Conservation (phyloP, 2,888 invertebrate genomes). For the Phengaris arion region DNA sequence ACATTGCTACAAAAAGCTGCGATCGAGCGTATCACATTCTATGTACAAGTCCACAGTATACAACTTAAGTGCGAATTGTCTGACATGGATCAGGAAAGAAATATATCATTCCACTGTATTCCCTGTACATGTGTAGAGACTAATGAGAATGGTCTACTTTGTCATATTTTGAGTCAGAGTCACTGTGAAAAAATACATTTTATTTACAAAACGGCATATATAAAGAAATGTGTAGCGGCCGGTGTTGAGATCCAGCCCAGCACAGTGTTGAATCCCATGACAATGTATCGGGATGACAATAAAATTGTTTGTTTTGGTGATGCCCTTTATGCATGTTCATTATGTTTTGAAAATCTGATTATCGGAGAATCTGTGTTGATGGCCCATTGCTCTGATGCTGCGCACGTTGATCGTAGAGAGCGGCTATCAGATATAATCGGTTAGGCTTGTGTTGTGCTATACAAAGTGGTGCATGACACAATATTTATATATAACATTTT, state of each 20-base stretch:
- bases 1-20: slow-evolving; percentile 63
- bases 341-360: slow-evolving; percentile 68
- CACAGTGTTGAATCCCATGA: slow-evolving; percentile 69
- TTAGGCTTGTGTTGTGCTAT: slow-evolving; percentile 35
- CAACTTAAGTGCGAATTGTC: slow-evolving; percentile 54
- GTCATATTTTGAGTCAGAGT: slow-evolving; percentile 59
- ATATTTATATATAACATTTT: slow-evolving; percentile 9
- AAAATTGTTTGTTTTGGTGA: slow-evolving; percentile 74
- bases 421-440: slow-evolving; percentile 55
- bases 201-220: slow-evolving; percentile 69
- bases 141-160: slow-evolving; percentile 60
- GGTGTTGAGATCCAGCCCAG: slow-evolving; percentile 71
- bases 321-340: slow-evolving; percentile 64
- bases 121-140: slow-evolving; percentile 54
- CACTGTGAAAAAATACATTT: slow-evolving; percentile 73
- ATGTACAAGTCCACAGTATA: slow-evolving; percentile 69
- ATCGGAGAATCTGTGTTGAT: slow-evolving; percentile 67
- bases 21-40: slow-evolving; percentile 68
- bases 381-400: slow-evolving; percentile 57
- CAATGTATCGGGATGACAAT: slow-evolving; percentile 69
- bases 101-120: slow-evolving; percentile 59
- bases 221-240: slow-evolving; percentile 62
- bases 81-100: slow-evolving; percentile 49
- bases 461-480: neutral
- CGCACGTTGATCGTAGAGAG: slow-evolving; percentile 56